Percentiles rank a stretch among this genome's conserved stretches.
Evolutionary conservation across 2,888 invertebrate genomes (phyloP).

Genomic region (Molorchus minor): DNA sequence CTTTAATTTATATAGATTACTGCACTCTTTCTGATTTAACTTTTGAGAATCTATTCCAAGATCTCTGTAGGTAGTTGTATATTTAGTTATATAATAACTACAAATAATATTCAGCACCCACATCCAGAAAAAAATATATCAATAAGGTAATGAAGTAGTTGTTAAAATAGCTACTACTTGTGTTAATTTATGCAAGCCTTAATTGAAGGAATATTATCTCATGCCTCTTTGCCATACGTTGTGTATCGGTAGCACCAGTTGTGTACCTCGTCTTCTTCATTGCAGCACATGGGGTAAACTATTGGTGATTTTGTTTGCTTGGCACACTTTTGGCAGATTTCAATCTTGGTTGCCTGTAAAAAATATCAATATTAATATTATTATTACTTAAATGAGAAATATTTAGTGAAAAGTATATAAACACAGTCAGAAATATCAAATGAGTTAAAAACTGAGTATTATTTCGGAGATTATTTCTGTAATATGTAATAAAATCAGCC

Average conservation of each 20-base stretch:
- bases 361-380: no score
- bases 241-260: slow-evolving; percentile 70
- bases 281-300: slow-evolving; percentile 71
- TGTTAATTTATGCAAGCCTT: neutral
- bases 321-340: slow-evolving; percentile 70
- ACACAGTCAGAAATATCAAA: no score
- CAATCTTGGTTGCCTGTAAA: slow-evolving; percentile 53
- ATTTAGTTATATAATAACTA: slow-evolving; percentile 31
- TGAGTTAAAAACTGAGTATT: neutral
- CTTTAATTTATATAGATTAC: neutral
- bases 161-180: slow-evolving; percentile 23
- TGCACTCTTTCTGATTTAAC: no score
- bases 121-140: slow-evolving; percentile 9
- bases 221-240: slow-evolving; percentile 63
- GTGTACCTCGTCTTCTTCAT: slow-evolving; percentile 66
- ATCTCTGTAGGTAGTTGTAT: no score
- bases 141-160: slow-evolving; percentile 17
- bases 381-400: no score
- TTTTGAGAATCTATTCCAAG: no score
- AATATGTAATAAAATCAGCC: no score
- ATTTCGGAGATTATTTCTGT: no score
- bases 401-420: no score
- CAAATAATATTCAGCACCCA: slow-evolving; percentile 9
- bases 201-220: neutral
- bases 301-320: slow-evolving; percentile 68